Evolutionary conservation across 2,888 invertebrate species (phyloP), one percentile per base, ranked within the genome.

Genomic region (Tiliacea aurago): DNA sequence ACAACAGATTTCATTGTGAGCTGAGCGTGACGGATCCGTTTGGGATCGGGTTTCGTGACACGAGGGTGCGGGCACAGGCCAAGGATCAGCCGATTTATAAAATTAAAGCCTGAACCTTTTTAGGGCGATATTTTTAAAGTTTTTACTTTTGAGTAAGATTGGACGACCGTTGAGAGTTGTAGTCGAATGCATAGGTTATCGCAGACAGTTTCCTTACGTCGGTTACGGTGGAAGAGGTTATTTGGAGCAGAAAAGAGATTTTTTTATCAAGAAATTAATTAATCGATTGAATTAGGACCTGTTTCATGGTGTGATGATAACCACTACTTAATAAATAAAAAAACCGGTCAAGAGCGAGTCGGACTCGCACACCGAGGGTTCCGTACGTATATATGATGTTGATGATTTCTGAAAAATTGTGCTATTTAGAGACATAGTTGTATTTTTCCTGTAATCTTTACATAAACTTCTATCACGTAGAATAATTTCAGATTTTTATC

Each of bases 1-100:
- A 93, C 92, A 93, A 92, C 91, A 89, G 91, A 91, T 91, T 91
- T 90, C 82, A 89, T 87, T 84, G 81, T 83, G 86, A 87, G 85
- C 86, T 83, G 81, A 88, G 91, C 93, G 93, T 95, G 94, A 95
- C 94, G 91, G 91, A 95, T 95, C 87, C 93, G 90, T 93, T 94
- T 92, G 87, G 88, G 90, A 88, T 87, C 89, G 90, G 87, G 89
- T 86, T 88, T 84, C 85, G 85, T 89, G 90, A 88, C 85, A 80
- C 76, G 78, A 84, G 87, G 85, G 90, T 90, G 89, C 89, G 91
- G 91, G 91, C 87, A 85, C 76, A 87, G 90, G 90, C 85, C 90
- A 90, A 87, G 87, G 91, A 91, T 91, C 92, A 90, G 65, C 13
- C 73, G 63, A 73, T 74, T 59, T 75, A 78, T 49, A 71, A 79